Base-by-base conservation (phyloP, 2,888 invertebrate genomes). In the Synanthedon formicaeformis region DNA sequence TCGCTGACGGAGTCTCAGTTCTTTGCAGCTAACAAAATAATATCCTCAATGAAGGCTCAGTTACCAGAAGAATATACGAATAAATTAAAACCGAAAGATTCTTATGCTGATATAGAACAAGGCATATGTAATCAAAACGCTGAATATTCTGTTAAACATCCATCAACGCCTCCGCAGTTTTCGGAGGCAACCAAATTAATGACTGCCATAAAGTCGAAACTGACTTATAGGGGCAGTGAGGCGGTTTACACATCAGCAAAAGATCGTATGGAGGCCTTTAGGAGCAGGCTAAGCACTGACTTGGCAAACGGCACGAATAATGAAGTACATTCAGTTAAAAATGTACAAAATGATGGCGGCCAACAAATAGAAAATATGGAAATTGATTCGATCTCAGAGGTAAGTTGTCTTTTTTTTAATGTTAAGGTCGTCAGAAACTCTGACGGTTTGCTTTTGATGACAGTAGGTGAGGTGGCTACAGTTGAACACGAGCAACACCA, bases 1-100 rank as follows among this genome's bases (percentile, higher is more conserved):
- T 83, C 84, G 4, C 82, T 85, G 0, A 85, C 87, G 41, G 86
- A 86, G 55, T 85, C 87, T 41, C 87, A 86, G 55, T 87, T 87
- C 60, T 75, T 85, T 55, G 76, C 85, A 0, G 87, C 85, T 2
- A 87, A 82, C 54, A 87, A 85, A 70, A 85, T 86, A 41, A 77
- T 87, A 58, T 81, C 74, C 3, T 78, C 87, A 1, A 86, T 87
- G 82, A 86, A 84, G 66, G 84, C 87, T 6, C 87, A 86, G 54
- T 59, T 87, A 51, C 81, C 83, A 4, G 85, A 86, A 56, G 71
- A 84, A 55, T 82, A 74, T 59, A 69, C 66, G 54, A 66, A 70
- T 58, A 81, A 73, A 63, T 60, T 62, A 8, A 80, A 79, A 58
- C 78, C 73, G 4, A 82, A 80, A 62, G 78, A 85, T 57, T 81